phyloP scores from a whole-genome alignment of 2,113 vertebrate species.

The Ophthalmotilapia sp. region DNA sequence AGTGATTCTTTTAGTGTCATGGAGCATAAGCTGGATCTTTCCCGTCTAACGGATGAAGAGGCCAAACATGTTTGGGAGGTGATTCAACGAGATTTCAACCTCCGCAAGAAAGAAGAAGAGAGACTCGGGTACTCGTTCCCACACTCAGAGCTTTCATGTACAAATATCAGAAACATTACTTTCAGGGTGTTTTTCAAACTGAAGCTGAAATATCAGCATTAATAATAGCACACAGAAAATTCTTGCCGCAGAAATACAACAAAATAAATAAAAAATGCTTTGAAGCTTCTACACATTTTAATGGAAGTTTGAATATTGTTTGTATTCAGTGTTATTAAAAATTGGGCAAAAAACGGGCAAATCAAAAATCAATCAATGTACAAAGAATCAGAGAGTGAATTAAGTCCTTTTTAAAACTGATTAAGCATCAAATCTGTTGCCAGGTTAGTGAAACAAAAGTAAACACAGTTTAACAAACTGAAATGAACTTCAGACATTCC shows the following conservation, averaged over 20 bases:
- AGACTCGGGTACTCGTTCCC: slow-evolving; percentile 76
- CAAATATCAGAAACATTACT: not conserved
- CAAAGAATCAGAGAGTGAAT: not conserved
- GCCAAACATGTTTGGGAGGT: slow-evolving; percentile 91
- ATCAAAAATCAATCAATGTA: not conserved
- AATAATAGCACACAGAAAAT: not conserved
- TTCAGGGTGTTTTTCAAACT: not conserved
- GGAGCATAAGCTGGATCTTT: slow-evolving; percentile 90
- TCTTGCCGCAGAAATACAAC: not conserved
- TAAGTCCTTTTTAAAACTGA: not conserved
- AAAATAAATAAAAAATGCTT: not conserved
- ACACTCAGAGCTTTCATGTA: not conserved
- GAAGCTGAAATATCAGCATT: not conserved
- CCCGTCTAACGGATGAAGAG: slow-evolving; percentile 86
- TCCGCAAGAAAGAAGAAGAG: slow-evolving; percentile 86
- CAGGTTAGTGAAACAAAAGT: not conserved
- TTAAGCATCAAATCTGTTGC: not conserved
- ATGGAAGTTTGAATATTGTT: not conserved
- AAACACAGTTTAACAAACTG: not conserved
- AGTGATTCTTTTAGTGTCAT: slow-evolving; percentile 52
- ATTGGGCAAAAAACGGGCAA: not conserved
- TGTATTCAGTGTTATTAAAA: not conserved
- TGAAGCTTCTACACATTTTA: not conserved
- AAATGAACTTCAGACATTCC: not conserved
- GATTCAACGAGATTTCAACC: slow-evolving; percentile 85